Evolutionary conservation across 2,888 invertebrate species (phyloP).

Genomic region (Scotopteryx bipunctaria): DNA sequence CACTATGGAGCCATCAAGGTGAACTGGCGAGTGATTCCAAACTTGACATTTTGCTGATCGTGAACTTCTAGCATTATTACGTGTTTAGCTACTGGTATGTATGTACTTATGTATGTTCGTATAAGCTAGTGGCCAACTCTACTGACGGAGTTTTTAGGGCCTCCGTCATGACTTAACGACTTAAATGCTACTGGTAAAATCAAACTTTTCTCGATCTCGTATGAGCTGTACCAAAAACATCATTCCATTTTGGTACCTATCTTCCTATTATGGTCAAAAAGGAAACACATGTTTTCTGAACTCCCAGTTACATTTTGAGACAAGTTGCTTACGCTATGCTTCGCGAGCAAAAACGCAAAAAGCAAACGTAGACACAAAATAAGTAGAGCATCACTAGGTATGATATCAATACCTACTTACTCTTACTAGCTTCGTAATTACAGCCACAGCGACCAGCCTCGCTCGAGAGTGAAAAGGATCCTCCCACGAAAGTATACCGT

Average conservation of each 20-base stretch:
- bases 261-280: no score
- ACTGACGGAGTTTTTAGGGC: no score
- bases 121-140: no score
- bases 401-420: no score
- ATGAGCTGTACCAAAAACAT: no score
- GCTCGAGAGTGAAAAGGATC: slow-evolving; percentile 23
- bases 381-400: slow-evolving; percentile 1
- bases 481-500: slow-evolving; percentile 12
- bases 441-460: slow-evolving; percentile 2
- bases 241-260: no score
- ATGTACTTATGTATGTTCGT: not conserved
- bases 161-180: no score
- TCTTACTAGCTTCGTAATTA: not conserved
- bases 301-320: no score
- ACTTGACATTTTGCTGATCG: slow-evolving; percentile 48
- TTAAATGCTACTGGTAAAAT: no score
- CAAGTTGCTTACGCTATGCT: not conserved
- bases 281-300: no score
- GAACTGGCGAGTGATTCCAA: slow-evolving; percentile 37
- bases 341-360: not conserved
- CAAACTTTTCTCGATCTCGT: no score
- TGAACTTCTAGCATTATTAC: not conserved
- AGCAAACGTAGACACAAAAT: not conserved
- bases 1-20: slow-evolving; percentile 22
- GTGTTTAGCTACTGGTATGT: not conserved